Base-by-base conservation (phyloP, 2,797 vertebrate genomes). In the Esox lucius region DNA sequence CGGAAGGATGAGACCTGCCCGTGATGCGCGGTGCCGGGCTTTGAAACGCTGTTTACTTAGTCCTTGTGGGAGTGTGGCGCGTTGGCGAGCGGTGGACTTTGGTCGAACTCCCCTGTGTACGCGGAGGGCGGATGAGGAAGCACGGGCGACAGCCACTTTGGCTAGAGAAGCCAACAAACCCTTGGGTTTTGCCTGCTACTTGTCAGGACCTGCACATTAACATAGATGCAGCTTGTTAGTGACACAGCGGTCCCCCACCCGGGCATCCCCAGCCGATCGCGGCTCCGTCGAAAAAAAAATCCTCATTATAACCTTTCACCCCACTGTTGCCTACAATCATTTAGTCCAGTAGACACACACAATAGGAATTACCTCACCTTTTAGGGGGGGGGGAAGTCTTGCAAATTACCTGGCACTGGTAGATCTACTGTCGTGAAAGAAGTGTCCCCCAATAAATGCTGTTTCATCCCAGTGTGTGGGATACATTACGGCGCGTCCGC, bases 141-240 rank as follows among this genome's bases (percentile, higher is more conserved):
- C 42, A 26, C 64, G 70, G 76, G 78, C 69, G 90, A 95, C 92
- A 85, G 94, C 95, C 94, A 82, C 93, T 94, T 7, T 94, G 94
- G 89, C 94, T 87, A n/a, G 92, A 90, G 85, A 95, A 94, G 16
- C 95, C 94, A 42, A 90, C 33, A 68, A 94, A 91, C 13, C 94
- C 94, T 85, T 90, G 88, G 78, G 93, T 78, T 85, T 91, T 94
- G 75, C 91, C 90, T 90, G 85, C 74, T 93, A 86, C 95, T 95
- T 96, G 89, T 81, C 79, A 72, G 77, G 72, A 81, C 87, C 84
- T 87, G 85, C 77, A 79, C 69, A 77, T 76, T 84, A 84, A 88
- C 84, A 86, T 85, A 86, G 80, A 79, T 73, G 56, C 76, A 74
- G 76, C 81, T 85, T 79, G 76, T 81, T 87, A 83, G 83, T 81